Evolutionary conservation across 2,113 vertebrate species (phyloP).

Genomic region (Plecotus auritus): DNA sequence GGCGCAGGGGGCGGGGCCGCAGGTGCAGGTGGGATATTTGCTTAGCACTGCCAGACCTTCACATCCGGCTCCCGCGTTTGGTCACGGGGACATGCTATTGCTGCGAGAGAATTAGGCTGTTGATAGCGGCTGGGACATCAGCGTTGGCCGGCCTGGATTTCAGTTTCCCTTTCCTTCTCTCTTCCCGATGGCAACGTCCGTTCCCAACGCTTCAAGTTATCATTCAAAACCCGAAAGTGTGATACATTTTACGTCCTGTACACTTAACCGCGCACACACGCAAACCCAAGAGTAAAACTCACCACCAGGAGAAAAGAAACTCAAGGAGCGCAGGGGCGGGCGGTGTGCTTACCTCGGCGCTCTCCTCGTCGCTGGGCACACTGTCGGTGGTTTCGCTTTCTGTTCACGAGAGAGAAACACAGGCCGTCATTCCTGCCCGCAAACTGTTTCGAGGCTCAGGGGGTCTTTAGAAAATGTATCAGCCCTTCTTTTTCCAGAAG

Average conservation of each 20-base stretch:
- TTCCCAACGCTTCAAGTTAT: neutral
- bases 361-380: constrained; percentile 91
- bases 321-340: no score
- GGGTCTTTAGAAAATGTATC: neutral
- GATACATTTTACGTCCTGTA: neutral
- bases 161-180: neutral
- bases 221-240: neutral
- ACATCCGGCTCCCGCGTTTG: neutral
- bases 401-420: constrained; percentile 77
- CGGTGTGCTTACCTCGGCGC: constrained; percentile 83
- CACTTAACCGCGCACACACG: neutral
- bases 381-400: constrained; percentile 97
- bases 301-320: neutral
- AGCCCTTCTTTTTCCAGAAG: neutral
- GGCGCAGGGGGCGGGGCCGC: neutral
- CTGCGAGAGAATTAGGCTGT: neutral
- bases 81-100: neutral
- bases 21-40: fast-evolving
- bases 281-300: neutral
- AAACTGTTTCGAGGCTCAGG: neutral
- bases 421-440: constrained; percentile 51
- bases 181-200: neutral
- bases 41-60: neutral
- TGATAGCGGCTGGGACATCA: neutral
- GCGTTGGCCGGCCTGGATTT: neutral